Conservation (phyloP, 2,113 vertebrate species). For the Thalassoma bifasciatum region DNA sequence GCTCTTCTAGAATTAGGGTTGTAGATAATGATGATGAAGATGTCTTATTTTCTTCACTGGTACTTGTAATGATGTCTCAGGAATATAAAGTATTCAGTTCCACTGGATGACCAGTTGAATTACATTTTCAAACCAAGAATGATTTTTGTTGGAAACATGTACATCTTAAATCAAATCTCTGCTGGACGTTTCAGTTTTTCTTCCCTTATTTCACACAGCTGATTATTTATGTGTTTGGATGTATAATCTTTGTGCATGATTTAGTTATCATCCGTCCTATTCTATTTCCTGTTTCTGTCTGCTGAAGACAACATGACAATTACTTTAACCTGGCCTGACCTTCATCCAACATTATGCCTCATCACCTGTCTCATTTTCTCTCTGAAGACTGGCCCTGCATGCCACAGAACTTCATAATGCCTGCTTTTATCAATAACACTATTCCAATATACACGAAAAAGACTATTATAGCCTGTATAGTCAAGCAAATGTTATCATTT, state of each 20-base stretch:
- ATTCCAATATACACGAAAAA: neutral
- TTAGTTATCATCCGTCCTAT: neutral
- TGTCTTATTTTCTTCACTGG: too few species aligned
- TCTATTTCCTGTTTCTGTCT: neutral
- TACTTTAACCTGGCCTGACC: conserved; percentile 16
- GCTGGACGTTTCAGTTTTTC: too few species aligned
- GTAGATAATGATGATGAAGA: too few species aligned
- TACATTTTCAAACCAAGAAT: too few species aligned
- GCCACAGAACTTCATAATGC: neutral
- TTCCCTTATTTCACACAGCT: too few species aligned
- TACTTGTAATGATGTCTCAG: too few species aligned
- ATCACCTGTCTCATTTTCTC: conserved; percentile 31
- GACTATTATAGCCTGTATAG: neutral
- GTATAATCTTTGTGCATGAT: neutral
- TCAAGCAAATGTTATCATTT: neutral
- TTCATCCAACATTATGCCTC: conserved; percentile 33
- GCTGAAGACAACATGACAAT: neutral
- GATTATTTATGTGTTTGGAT: too few species aligned
- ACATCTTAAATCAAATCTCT: too few species aligned
- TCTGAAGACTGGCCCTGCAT: neutral
- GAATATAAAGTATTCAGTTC: too few species aligned
- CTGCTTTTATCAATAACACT: neutral
- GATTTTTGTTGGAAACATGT: too few species aligned
- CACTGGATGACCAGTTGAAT: too few species aligned
- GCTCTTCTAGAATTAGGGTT: too few species aligned